These are phyloP conservation scores for Hystrix brachyura DNA, from an alignment of 2,113 vertebrate genomes.

Conservation along the genomic window DNA sequence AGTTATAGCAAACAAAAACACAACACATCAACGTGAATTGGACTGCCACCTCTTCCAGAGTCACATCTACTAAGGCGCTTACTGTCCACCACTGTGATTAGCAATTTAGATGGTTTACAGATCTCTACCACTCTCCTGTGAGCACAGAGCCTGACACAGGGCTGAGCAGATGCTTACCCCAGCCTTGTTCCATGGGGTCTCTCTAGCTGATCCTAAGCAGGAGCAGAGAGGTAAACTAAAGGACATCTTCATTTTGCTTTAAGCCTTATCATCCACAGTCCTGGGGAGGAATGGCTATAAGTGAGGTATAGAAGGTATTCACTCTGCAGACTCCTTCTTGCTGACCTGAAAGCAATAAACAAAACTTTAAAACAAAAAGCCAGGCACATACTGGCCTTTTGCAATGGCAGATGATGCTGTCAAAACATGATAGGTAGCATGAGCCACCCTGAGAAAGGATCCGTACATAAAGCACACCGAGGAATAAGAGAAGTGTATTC, in stretches of 20 bases:
- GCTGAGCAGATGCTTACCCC: not conserved
- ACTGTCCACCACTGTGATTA: not conserved
- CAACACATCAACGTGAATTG: not conserved
- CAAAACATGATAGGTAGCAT: conserved; percentile 58
- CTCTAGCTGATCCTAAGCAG: not conserved
- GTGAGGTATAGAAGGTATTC: conserved; percentile 12
- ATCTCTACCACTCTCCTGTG: not conserved
- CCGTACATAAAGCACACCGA: conserved; percentile 70
- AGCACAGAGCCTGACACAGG: not conserved
- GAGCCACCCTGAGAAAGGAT: conserved; percentile 69
- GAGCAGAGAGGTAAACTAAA: not conserved
- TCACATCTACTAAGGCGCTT: not conserved
- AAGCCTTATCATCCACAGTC: not conserved
- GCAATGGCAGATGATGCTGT: conserved; percentile 31
- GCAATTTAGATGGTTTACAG: not conserved
- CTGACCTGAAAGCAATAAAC: conserved; percentile 64
- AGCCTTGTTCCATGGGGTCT: not conserved
- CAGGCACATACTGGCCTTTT: not conserved
- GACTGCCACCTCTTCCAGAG: not conserved
- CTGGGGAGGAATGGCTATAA: not conserved
- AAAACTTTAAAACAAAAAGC: not conserved
- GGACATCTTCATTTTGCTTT: not conserved
- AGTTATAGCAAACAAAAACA: not conserved
- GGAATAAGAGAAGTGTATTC: conserved; percentile 69
- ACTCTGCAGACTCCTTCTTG: conserved; percentile 46